phyloP scores from a whole-genome alignment of 2,113 vertebrate species.

The Gavia stellata region DNA sequence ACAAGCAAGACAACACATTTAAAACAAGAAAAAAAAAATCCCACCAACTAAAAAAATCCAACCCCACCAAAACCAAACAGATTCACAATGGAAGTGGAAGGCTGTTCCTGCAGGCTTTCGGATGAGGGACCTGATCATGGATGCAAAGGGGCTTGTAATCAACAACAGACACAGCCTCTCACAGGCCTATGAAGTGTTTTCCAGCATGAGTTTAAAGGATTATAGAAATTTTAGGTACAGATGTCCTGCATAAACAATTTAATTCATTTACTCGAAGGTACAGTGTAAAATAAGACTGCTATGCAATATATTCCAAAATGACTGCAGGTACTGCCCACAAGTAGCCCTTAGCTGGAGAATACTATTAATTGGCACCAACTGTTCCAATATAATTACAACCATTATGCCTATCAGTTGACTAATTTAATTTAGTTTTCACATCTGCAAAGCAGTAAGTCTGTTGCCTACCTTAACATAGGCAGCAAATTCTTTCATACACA shows the following conservation, averaged over 20 bases:
- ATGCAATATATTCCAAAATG: background rate
- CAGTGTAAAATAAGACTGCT: background rate
- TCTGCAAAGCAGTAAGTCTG: background rate
- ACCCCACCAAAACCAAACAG: background rate
- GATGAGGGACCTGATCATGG: background rate
- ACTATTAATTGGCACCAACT: background rate
- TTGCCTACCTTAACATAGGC: background rate
- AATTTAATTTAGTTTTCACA: background rate
- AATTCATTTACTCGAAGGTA: background rate
- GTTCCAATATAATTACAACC: background rate
- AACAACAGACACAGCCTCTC: background rate
- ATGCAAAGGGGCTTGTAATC: background rate
- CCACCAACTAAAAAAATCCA: too few species aligned
- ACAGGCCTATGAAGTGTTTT: background rate
- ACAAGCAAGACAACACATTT: background rate
- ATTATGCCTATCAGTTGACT: background rate
- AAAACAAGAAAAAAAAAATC: background rate
- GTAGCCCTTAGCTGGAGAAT: background rate
- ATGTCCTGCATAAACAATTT: background rate
- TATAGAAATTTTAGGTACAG: background rate
- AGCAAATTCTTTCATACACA: background rate
- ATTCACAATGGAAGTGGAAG: background rate
- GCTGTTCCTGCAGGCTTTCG: background rate
- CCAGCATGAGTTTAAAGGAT: background rate
- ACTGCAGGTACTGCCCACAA: background rate